Evolutionary conservation across 2,797 vertebrate genomes (phyloP), one percentile per base, ranked within the genome.

Genomic region (Tokudaia tokunoshimensis): DNA sequence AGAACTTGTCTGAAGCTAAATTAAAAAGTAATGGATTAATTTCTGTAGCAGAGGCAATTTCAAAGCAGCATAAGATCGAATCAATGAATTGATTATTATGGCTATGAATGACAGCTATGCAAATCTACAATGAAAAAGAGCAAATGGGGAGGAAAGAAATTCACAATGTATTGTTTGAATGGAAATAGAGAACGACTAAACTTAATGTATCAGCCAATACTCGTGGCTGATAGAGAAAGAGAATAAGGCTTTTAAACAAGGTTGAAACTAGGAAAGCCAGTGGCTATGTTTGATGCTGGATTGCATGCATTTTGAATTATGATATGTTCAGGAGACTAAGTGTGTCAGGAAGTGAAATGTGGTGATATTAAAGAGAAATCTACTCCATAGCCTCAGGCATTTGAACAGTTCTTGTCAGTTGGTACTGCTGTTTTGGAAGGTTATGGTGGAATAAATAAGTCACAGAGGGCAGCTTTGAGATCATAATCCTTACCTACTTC

Each of bases 11-110:
- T 84, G 61, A 47, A 17, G 59, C 26, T 84, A 84, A 84, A 84
- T 84, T 84, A 84, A 65, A 84, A 84, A 84, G 59, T 63, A 84
- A 84, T 65, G 26, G 24, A 83, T 63, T 83, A 83, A 83, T 83
- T 83, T 83, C 57, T 83, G 26, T 83, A 61, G 81, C 57, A 83
- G 24, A 63, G 7, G 57, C 81, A 63, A 61, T 83, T 83, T 83
- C 57, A 63, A 61, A 63, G 57, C 37, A 63, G 81, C 37, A 19
- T 63, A 63, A 31, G 14, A 85, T 47, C 10, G 11, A 67, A n/a
- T 85, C 17, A 8, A 65, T 65, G 61, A 50, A 65, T 50, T 85
- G 41, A 85, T n/a, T 67, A 47, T 67, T 65, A 84, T 85, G 82
- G 50, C 61, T 67, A 34, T 50, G 41, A 85, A 67, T 85, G 29